Conservation (phyloP, 1,140 invertebrate species). For the Meloidogyne chitwoodi region DNA sequence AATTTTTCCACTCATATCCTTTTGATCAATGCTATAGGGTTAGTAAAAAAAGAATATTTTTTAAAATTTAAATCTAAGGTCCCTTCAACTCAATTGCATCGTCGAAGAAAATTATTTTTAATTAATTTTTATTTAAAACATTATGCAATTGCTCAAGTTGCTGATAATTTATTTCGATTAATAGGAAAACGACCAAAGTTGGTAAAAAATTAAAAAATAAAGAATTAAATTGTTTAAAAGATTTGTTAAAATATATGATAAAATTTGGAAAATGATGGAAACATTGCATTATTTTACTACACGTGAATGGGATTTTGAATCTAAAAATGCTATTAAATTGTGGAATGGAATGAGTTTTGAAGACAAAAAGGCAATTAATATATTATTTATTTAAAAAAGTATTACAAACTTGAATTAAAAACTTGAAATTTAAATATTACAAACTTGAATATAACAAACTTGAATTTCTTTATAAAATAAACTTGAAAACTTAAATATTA, state of each 20-base stretch:
- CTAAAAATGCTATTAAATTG: slow-evolving; percentile 41
- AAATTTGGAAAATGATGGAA: slow-evolving; percentile 59
- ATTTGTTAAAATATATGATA: slow-evolving; percentile 49
- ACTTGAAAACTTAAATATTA: too few relatives aligned
- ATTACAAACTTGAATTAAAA: background rate
- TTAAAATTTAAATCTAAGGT: slow-evolving; percentile 7
- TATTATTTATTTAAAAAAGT: background rate
- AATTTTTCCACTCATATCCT: slow-evolving; percentile 51
- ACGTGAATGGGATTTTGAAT: slow-evolving; percentile 52
- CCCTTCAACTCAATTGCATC: slow-evolving; percentile 56
- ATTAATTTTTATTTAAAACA: slow-evolving; percentile 57
- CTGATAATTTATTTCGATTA: slow-evolving; percentile 36
- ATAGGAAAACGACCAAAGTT: slow-evolving; percentile 49
- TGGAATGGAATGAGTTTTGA: slow-evolving; percentile 47
- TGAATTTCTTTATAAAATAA: background rate
- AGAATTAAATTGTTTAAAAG: slow-evolving; percentile 31
- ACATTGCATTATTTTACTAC: slow-evolving; percentile 57
- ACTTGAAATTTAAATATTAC: background rate
- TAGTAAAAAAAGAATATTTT: background rate
- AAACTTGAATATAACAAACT: background rate
- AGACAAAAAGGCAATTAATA: slow-evolving; percentile 44
- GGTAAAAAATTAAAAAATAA: slow-evolving; percentile 13
- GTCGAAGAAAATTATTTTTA: slow-evolving; percentile 36
- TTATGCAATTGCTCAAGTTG: slow-evolving; percentile 43
- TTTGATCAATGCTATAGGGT: slow-evolving; percentile 46